Percentiles rank a stretch among this genome's conserved stretches.
phyloP scores from a whole-genome alignment of 2,113 vertebrate genomes.

The cattle (Bos taurus) region ARS-UCD2.0 NC_037348.1:48030001-48030500 shows the following conservation, averaged over 20 bases:
- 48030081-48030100: background rate
- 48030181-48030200: too few relatives aligned
- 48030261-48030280: background rate
- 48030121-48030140: background rate
- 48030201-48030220: background rate
- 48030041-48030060: background rate
- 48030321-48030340: background rate
- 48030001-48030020: background rate
- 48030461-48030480: background rate
- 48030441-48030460: background rate
- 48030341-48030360: background rate
- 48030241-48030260: background rate
- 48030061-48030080: background rate
- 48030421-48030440: background rate
- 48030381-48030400: background rate
- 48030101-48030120: background rate
- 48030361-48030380: background rate
- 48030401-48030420: background rate
- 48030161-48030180: background rate
- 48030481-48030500: background rate
- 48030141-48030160: too few relatives aligned
- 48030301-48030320: background rate
- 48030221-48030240: background rate
- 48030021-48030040: background rate
- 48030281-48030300: background rate